Evolutionary conservation across 2,113 vertebrate species (phyloP).

Genomic region (Trichomycterus rosablanca): DNA sequence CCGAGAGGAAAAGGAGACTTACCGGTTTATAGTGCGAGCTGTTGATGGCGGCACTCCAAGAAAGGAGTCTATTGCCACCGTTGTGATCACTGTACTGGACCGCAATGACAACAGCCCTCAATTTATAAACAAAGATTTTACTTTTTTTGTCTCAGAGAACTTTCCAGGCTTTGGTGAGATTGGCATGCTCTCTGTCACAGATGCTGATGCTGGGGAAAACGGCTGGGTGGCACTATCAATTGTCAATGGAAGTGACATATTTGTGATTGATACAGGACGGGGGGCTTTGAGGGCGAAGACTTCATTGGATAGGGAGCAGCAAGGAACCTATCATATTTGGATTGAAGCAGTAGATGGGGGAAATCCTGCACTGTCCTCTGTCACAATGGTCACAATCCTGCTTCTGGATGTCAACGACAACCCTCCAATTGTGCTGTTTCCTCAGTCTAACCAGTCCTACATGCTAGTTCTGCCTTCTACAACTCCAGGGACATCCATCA

Average conservation of each 20-base stretch:
- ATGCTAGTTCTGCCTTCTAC: slow-evolving; percentile 90
- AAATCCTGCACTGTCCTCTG: slow-evolving; percentile 86
- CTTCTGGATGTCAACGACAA: slow-evolving; percentile 97
- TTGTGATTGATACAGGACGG: slow-evolving; percentile 92
- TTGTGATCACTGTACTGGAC: slow-evolving; percentile 84
- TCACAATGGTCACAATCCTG: slow-evolving; percentile 90
- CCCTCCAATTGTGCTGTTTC: slow-evolving; percentile 91
- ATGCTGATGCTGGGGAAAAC: slow-evolving; percentile 87
- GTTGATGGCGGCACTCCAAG: slow-evolving; percentile 84
- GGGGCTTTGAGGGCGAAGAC: slow-evolving; percentile 88
- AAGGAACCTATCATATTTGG: slow-evolving; percentile 91
- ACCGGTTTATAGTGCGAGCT: slow-evolving; percentile 87
- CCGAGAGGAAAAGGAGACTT: slow-evolving; percentile 91
- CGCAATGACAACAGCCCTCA: slow-evolving; percentile 96
- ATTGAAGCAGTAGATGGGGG: slow-evolving; percentile 90
- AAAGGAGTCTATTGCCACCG: slow-evolving; percentile 85
- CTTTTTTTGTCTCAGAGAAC: slow-evolving; percentile 96
- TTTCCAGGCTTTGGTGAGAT: slow-evolving; percentile 96
- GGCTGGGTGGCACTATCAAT: slow-evolving; percentile 94
- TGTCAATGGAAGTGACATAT: slow-evolving; percentile 91
- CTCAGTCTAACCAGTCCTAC: slow-evolving; percentile 96
- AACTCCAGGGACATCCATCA: slow-evolving; percentile 91
- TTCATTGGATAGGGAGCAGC: slow-evolving; percentile 89
- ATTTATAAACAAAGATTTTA: slow-evolving; percentile 98
- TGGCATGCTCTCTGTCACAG: slow-evolving; percentile 89